These are phyloP conservation scores for Megaleporinus macrocephalus DNA, from an alignment of 2,113 vertebrate species.

Conservation along the genomic window DNA sequence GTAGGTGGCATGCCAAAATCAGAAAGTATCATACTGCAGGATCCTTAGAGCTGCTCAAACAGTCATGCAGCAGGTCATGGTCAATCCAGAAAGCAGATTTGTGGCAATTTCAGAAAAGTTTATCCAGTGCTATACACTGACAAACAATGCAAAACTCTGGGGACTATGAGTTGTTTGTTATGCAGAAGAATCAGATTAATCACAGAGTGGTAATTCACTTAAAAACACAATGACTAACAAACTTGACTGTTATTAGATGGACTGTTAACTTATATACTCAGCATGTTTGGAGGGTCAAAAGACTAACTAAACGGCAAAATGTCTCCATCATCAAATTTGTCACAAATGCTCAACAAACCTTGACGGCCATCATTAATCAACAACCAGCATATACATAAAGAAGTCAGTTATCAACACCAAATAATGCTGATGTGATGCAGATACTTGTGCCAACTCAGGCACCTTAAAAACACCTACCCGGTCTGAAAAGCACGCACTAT, in stretches of 20 bases:
- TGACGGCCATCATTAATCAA: slow-evolving; percentile 46
- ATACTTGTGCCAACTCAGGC: slow-evolving; percentile 55
- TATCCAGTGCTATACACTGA: not conserved
- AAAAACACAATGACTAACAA: not conserved
- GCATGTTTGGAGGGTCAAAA: slow-evolving; percentile 38
- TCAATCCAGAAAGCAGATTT: not conserved
- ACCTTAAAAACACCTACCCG: slow-evolving; percentile 48
- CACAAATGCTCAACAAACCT: slow-evolving; percentile 57
- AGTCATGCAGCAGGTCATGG: not conserved
- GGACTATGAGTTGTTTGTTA: not conserved
- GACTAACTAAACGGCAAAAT: slow-evolving; percentile 58
- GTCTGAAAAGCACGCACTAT: slow-evolving; percentile 51
- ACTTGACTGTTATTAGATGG: not conserved
- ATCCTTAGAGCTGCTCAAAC: not conserved
- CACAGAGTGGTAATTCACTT: not conserved
- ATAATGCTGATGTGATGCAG: not conserved
- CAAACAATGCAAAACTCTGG: not conserved
- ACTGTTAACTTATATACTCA: slow-evolving; percentile 27
- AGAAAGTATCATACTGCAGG: not conserved
- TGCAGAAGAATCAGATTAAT: not conserved
- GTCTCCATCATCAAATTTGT: slow-evolving; percentile 49
- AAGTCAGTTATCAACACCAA: slow-evolving; percentile 52
- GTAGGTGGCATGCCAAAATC: not conserved
- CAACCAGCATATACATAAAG: slow-evolving; percentile 7
- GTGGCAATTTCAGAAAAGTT: not conserved